Conservation (phyloP, 2,888 invertebrate genomes). For the Folsomia manolachei region DNA sequence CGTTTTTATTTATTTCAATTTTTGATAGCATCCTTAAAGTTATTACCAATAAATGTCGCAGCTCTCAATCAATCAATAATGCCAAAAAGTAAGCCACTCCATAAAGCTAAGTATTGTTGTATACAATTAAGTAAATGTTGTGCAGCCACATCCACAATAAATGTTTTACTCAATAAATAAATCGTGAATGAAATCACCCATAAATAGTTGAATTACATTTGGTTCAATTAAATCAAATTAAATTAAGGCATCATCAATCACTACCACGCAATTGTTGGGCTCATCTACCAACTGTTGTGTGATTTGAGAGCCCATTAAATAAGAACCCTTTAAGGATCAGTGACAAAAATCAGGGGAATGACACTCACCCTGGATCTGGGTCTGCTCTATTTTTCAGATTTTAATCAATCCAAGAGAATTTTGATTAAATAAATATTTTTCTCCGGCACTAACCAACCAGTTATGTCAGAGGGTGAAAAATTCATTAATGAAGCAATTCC, state of each 20-base stretch:
- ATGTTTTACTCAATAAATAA: neutral
- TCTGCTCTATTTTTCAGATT: neutral
- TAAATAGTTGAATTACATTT: constrained; percentile 6
- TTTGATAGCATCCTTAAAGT: no score
- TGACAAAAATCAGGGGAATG: neutral
- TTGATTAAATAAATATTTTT: constrained; percentile 2
- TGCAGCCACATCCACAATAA: no score
- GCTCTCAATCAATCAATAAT: constrained; percentile 5
- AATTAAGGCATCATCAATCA: constrained; percentile 7
- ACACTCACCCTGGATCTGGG: neutral
- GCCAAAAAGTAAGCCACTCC: neutral
- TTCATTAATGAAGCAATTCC: constrained; percentile 5
- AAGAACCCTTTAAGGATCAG: neutral
- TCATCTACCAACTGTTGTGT: constrained; percentile 1
- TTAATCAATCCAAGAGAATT: neutral
- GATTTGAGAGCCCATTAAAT: neutral
- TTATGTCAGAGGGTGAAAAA: constrained; percentile 1
- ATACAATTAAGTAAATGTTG: no score
- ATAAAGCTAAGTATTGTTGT: neutral
- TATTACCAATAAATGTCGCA: no score
- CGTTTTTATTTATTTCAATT: neutral
- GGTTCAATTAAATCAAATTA: constrained; percentile 3
- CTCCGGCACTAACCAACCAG: no score
- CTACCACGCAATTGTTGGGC: neutral
- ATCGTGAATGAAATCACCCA: neutral